These are phyloP conservation scores for Herminia tarsipennalis DNA, from an alignment of 2,888 invertebrate genomes.

Conservation along the genomic window DNA sequence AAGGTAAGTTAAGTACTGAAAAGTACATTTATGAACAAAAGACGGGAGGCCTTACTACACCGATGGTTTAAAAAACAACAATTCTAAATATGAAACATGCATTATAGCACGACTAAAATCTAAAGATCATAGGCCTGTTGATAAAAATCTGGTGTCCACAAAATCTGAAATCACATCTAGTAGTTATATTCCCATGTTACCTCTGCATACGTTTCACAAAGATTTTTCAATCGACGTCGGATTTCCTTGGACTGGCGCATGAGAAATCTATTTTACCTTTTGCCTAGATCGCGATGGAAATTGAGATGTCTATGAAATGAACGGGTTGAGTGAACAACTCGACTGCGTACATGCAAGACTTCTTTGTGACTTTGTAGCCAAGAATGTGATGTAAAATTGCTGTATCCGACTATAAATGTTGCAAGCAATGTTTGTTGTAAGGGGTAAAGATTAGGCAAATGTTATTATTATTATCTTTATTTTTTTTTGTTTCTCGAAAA, in stretches of 20 bases:
- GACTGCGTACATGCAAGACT: constrained; percentile 11
- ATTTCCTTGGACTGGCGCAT: constrained; percentile 65
- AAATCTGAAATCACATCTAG: constrained; percentile 28
- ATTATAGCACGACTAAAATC: too few relatives aligned
- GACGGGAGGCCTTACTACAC: too few relatives aligned
- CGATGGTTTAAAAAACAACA: too few relatives aligned
- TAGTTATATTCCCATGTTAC: constrained; percentile 28
- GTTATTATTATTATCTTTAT: too few relatives aligned
- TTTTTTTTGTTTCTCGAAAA: too few relatives aligned
- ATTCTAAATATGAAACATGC: too few relatives aligned
- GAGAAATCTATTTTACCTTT: constrained; percentile 66
- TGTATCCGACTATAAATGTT: neutral
- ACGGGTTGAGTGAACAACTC: constrained; percentile 36
- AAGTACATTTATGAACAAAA: too few relatives aligned
- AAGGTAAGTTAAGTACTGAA: too few relatives aligned
- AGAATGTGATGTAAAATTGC: neutral
- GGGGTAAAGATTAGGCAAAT: too few relatives aligned
- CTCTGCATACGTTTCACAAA: constrained; percentile 59
- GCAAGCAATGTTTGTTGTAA: neutral
- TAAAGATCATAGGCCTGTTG: too few relatives aligned
- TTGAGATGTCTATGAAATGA: constrained; percentile 47
- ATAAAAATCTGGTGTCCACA: neutral
- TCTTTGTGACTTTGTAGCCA: constrained; percentile 28
- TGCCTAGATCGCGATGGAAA: constrained; percentile 48
- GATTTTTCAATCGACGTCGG: constrained; percentile 75